phyloP scores from a whole-genome alignment of 2,797 vertebrate species.

The Hephaestus fuliginosus region DNA sequence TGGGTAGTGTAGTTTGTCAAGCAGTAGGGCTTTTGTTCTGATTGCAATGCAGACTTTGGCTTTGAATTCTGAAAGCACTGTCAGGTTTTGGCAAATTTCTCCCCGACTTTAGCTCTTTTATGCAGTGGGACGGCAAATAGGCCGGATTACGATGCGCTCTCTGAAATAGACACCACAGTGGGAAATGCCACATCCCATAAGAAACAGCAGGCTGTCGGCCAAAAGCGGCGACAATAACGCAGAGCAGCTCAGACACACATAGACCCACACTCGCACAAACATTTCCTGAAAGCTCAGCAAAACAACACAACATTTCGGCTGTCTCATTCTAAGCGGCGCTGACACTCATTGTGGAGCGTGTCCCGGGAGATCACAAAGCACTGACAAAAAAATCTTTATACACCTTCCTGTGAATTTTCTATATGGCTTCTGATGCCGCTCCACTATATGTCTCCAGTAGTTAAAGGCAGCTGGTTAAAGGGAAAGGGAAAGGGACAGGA shows the following conservation, averaged over 20 bases:
- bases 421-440: constrained; percentile 41
- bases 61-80: constrained; percentile 40
- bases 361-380: constrained; percentile 63
- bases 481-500: constrained; percentile 26
- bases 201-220: constrained; percentile 59
- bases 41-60: not conserved
- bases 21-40: constrained; percentile 15
- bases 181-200: constrained; percentile 61
- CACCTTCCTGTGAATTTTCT: constrained; percentile 56
- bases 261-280: constrained; percentile 44
- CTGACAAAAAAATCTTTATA: constrained; percentile 47
- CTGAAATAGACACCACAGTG: constrained; percentile 60
- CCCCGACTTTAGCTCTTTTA: constrained; percentile 36
- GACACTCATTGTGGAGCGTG: constrained; percentile 60
- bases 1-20: constrained; percentile 39
- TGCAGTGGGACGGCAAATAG: constrained; percentile 40
- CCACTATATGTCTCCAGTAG: constrained; percentile 37
- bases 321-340: constrained; percentile 50
- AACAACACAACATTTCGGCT: constrained; percentile 56
- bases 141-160: constrained; percentile 56
- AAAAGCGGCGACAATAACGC: constrained; percentile 42
- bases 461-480: constrained; percentile 30
- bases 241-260: constrained; percentile 46
- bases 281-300: constrained; percentile 74
- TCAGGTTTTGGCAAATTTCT: constrained; percentile 47